These are phyloP conservation scores for Erebia aethiops DNA, from an alignment of 2,888 invertebrate genomes.

Conservation along the genomic window DNA sequence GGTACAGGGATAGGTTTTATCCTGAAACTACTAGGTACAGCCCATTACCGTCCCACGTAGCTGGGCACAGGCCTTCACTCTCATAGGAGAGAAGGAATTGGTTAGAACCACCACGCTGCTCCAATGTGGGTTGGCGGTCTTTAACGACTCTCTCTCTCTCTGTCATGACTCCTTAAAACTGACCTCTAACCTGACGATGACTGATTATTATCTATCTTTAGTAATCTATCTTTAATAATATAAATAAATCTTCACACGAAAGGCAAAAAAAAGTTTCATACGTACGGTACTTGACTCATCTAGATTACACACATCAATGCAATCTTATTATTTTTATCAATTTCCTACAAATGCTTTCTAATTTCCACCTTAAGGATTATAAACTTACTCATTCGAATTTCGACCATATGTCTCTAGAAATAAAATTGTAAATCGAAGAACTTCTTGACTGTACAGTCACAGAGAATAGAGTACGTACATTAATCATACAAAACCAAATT, in stretches of 20 bases:
- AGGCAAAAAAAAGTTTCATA: slow-evolving; percentile 42
- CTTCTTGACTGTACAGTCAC: slow-evolving; percentile 46
- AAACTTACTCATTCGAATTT: slow-evolving; percentile 36
- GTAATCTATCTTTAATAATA: slow-evolving; percentile 44
- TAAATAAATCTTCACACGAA: slow-evolving; percentile 40
- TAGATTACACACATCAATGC: slow-evolving; percentile 56
- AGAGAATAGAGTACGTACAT: slow-evolving; percentile 66
- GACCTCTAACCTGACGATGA: slow-evolving; percentile 51
- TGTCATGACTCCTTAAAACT: too few relatives aligned
- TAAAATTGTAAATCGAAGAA: slow-evolving; percentile 46
- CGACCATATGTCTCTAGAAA: slow-evolving; percentile 25
- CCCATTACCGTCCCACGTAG: too few relatives aligned
- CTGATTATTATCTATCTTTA: slow-evolving; percentile 39
- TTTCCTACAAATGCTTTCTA: slow-evolving; percentile 68
- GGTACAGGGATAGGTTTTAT: too few relatives aligned
- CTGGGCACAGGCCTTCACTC: too few relatives aligned
- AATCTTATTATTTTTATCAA: slow-evolving; percentile 70
- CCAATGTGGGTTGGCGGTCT: too few relatives aligned
- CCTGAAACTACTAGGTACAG: too few relatives aligned
- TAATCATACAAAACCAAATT: slow-evolving; percentile 79
- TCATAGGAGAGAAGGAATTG: too few relatives aligned
- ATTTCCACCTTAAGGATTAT: slow-evolving; percentile 50
- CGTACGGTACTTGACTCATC: slow-evolving; percentile 40
- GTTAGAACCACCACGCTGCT: too few relatives aligned
- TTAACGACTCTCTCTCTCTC: too few relatives aligned